phyloP scores from a whole-genome alignment of 2,888 invertebrate genomes.

The Rhagium mordax region DNA sequence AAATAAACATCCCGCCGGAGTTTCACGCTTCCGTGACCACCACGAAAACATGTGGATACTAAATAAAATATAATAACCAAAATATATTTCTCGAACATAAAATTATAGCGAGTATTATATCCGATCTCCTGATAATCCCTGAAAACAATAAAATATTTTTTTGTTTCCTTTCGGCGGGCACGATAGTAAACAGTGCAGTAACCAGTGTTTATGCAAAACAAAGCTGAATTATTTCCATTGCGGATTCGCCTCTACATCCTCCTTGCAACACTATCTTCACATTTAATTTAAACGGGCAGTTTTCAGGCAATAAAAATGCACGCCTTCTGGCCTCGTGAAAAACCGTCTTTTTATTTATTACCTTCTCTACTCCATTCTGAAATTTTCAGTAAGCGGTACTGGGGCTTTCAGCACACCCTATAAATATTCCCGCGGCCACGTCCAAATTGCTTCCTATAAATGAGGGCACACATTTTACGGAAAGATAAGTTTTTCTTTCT shows the following conservation, averaged over 20 bases:
- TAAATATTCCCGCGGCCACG: not conserved
- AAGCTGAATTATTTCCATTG: slow-evolving; percentile 63
- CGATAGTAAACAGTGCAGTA: slow-evolving; percentile 47
- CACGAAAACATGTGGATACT: not conserved
- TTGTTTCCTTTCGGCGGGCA: slow-evolving; percentile 2
- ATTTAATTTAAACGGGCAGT: slow-evolving; percentile 71
- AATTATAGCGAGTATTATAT: no score
- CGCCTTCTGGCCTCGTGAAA: slow-evolving; percentile 71
- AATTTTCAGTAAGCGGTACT: slow-evolving; percentile 49
- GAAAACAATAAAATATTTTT: not conserved
- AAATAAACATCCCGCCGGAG: not conserved
- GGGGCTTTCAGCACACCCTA: not conserved
- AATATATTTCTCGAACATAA: no score
- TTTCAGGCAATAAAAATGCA: slow-evolving; percentile 72
- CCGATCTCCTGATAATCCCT: no score
- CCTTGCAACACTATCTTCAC: slow-evolving; percentile 68
- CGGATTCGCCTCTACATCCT: slow-evolving; percentile 62
- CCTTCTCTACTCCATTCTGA: slow-evolving; percentile 53
- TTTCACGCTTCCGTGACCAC: not conserved
- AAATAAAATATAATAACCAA: not conserved
- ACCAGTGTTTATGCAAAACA: slow-evolving; percentile 61
- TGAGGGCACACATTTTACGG: slow-evolving; percentile 48
- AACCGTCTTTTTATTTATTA: slow-evolving; percentile 71
- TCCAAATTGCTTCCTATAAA: slow-evolving; percentile 39
- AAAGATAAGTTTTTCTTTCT: slow-evolving; percentile 68